phyloP scores from a whole-genome alignment of 2,888 invertebrate genomes.

The Operophtera brumata region DNA sequence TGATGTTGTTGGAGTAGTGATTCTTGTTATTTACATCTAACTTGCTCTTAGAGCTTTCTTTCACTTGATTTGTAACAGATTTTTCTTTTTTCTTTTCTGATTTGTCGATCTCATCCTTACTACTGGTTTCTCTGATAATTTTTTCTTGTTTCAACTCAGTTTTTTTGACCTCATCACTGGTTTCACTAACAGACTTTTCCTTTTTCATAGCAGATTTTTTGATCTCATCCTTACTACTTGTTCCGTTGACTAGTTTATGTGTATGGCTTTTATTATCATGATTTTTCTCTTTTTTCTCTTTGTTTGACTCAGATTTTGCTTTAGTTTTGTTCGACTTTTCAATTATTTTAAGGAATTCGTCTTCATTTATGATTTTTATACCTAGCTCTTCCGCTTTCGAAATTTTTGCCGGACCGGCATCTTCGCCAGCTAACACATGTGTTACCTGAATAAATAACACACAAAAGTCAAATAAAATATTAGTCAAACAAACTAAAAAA shows the following conservation, averaged over 20 bases:
- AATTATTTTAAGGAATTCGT: constrained; percentile 90
- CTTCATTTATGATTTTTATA: constrained; percentile 89
- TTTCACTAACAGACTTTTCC: constrained; percentile 26
- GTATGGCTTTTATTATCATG: constrained; percentile 34
- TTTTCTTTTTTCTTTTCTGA: constrained; percentile 25
- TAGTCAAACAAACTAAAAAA: no score
- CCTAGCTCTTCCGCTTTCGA: constrained; percentile 86
- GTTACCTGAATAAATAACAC: constrained; percentile 72
- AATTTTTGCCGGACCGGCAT: constrained; percentile 92
- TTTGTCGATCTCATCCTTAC: constrained; percentile 24
- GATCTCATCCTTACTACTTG: constrained; percentile 28
- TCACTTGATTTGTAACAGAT: constrained; percentile 13
- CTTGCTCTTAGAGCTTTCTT: constrained; percentile 25
- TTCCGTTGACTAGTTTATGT: constrained; percentile 31
- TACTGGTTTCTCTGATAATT: constrained; percentile 26
- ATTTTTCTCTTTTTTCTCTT: constrained; percentile 40
- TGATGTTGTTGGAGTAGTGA: constrained; percentile 30
- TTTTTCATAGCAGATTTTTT: constrained; percentile 26
- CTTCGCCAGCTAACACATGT: constrained; percentile 91
- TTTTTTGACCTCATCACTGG: constrained; percentile 25
- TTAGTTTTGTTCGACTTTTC: constrained; percentile 65
- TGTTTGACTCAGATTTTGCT: constrained; percentile 25
- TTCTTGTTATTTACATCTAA: constrained; percentile 29
- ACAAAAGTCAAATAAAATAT: no score
- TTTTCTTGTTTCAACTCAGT: constrained; percentile 30